Conservation (phyloP, 2,797 vertebrate genomes). For the Alauda arvensis region DNA sequence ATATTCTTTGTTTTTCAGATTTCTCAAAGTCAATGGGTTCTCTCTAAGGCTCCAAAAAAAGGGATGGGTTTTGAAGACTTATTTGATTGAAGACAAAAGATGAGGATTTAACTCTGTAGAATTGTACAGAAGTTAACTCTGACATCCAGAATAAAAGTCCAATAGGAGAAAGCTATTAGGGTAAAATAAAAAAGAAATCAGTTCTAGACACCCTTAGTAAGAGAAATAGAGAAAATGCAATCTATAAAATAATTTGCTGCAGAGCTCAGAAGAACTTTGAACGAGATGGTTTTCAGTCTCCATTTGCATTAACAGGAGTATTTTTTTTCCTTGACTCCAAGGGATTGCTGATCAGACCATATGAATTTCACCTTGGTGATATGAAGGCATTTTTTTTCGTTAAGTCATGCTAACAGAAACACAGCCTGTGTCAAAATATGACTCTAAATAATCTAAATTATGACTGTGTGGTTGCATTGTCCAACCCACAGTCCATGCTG, state of each 20-base stretch:
- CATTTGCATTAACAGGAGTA: neutral
- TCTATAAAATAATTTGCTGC: neutral
- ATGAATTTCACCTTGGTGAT: neutral
- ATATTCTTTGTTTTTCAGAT: neutral
- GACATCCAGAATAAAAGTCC: neutral
- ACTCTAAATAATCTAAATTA: neutral
- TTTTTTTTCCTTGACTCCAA: neutral
- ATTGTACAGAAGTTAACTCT: neutral
- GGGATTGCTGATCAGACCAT: neutral
- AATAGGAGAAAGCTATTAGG: neutral
- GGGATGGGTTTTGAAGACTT: neutral
- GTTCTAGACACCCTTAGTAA: neutral
- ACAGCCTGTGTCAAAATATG: neutral
- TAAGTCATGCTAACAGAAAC: neutral
- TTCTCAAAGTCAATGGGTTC: neutral
- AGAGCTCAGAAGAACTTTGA: neutral
- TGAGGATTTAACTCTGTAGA: neutral
- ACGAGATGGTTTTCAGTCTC: neutral
- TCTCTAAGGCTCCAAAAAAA: neutral
- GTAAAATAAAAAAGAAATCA: neutral
- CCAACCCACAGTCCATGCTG: neutral
- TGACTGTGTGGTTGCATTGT: neutral
- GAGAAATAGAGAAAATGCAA: neutral
- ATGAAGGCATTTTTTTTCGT: neutral
- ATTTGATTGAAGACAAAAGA: conserved; percentile 14